Conservation (phyloP, 2,797 vertebrate genomes). For the Cacajao melanocephalus region DNA sequence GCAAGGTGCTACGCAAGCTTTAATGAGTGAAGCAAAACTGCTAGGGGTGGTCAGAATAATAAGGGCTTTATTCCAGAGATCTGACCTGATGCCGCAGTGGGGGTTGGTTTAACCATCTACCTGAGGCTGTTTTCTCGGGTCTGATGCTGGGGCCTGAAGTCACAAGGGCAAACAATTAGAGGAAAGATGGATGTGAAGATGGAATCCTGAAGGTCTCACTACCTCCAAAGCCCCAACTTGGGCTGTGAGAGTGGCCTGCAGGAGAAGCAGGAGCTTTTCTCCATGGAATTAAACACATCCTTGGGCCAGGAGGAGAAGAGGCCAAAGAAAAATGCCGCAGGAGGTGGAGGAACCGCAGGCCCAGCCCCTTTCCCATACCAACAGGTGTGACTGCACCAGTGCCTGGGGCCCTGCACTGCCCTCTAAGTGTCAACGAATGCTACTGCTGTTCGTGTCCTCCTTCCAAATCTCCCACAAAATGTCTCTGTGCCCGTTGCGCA, state of each 20-base stretch:
- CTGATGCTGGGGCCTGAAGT: neutral
- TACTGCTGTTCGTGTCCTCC: neutral
- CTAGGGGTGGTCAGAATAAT: neutral
- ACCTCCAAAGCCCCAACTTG: neutral
- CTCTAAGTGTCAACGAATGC: neutral
- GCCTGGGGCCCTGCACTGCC: neutral
- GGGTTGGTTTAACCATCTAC: neutral
- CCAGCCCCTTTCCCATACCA: neutral
- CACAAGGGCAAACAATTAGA: neutral
- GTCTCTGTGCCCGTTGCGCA: neutral
- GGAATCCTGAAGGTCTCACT: neutral
- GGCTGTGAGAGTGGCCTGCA: neutral
- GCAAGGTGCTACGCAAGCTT: neutral
- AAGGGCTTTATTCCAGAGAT: neutral
- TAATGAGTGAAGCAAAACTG: neutral
- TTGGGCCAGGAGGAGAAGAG: neutral
- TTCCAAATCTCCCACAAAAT: neutral
- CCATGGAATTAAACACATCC: neutral
- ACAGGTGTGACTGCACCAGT: neutral
- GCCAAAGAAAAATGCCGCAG: neutral
- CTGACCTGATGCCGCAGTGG: neutral
- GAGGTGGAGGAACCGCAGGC: neutral
- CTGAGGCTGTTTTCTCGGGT: neutral
- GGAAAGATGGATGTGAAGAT: neutral
- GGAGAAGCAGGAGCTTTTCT: neutral